These are phyloP conservation scores for Tenebrio molitor DNA, from an alignment of 1,140 invertebrate genomes.

Conservation along the genomic window DNA sequence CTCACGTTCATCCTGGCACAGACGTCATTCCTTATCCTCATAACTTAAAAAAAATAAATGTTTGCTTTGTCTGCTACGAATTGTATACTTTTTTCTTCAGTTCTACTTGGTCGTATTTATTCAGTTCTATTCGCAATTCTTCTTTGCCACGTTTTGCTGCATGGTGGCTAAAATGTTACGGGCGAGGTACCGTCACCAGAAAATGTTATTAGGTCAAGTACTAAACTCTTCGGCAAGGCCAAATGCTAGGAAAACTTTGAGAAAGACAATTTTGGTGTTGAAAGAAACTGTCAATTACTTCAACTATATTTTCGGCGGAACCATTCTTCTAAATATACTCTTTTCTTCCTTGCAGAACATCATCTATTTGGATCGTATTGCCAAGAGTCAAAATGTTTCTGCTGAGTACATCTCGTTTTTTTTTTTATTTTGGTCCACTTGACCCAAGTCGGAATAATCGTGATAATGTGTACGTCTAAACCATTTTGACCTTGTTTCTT, in stretches of 20 bases:
- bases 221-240: background rate
- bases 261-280: background rate
- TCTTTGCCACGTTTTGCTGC: too few species aligned
- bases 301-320: slow-evolving; percentile 9
- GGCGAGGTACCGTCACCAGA: too few species aligned
- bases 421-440: too few species aligned
- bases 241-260: background rate
- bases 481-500: background rate
- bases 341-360: background rate
- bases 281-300: background rate
- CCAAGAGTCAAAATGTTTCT: background rate
- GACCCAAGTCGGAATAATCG: background rate
- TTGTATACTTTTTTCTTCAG: too few species aligned
- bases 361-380: background rate
- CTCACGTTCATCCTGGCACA: too few species aligned
- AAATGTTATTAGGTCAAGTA: too few species aligned
- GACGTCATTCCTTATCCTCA: too few species aligned
- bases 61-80: too few species aligned
- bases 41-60: too few species aligned
- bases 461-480: background rate
- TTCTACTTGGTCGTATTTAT: too few species aligned
- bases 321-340: slow-evolving; percentile 5
- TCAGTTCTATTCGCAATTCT: too few species aligned
- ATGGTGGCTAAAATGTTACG: too few species aligned
- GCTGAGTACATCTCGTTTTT: background rate